Evolutionary conservation across 2,797 vertebrate species (phyloP).

Genomic region (Orientallactaga sibirica): DNA sequence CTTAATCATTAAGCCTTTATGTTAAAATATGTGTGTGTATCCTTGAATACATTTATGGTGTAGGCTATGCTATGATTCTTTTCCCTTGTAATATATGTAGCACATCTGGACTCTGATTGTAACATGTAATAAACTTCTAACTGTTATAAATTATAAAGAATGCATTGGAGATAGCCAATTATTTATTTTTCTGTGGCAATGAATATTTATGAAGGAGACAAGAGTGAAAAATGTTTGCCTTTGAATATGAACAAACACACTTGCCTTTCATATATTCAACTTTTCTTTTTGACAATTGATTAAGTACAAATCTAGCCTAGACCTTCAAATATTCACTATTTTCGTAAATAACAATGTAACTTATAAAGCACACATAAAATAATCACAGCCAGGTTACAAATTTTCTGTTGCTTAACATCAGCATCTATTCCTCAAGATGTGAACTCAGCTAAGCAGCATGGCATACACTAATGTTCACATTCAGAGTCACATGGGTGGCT

Average conservation of each 20-base stretch:
- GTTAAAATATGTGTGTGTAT: neutral
- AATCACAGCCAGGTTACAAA: neutral
- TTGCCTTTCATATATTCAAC: slow-evolving; percentile 57
- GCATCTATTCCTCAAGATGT: neutral
- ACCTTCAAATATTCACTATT: neutral
- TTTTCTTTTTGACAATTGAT: slow-evolving; percentile 40
- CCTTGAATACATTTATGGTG: neutral
- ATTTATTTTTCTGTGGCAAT: slow-evolving; percentile 59
- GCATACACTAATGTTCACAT: neutral
- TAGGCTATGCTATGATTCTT: neutral
- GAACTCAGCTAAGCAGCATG: slow-evolving; percentile 14
- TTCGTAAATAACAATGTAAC: neutral
- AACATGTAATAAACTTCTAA: slow-evolving; percentile 53
- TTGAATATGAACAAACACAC: slow-evolving; percentile 59
- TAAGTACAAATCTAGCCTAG: slow-evolving; percentile 36
- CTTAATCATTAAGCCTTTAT: slow-evolving; percentile 22
- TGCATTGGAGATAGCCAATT: slow-evolving; percentile 27
- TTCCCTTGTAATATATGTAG: slow-evolving; percentile 31
- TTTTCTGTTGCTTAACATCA: neutral
- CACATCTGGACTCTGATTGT: slow-evolving; percentile 28
- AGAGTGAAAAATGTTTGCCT: slow-evolving; percentile 4
- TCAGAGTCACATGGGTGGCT: neutral
- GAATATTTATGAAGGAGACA: slow-evolving; percentile 66
- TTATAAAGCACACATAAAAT: slow-evolving; percentile 34
- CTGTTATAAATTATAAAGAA: slow-evolving; percentile 60